A percentile compares a stretch with the other conserved stretches of the same genome.
Conservation (phyloP, 2,888 invertebrate species). For the Dendrolimus pini region DNA sequence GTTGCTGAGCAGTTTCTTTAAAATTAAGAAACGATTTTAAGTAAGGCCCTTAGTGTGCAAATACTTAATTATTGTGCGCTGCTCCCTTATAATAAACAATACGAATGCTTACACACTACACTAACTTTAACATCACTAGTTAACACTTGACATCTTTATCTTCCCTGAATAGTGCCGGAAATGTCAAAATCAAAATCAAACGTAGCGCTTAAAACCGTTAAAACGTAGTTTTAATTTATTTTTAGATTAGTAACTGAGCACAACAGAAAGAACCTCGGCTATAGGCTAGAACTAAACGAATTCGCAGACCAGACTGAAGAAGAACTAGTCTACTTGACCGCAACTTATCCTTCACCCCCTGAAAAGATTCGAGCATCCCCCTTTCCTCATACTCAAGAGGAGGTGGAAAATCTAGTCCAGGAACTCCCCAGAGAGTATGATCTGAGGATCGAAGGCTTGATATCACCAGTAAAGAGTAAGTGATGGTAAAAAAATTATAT, state of each 20-base stretch:
- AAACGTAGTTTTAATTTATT: slow-evolving; percentile 1
- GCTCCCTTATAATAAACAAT: no score
- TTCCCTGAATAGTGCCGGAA: no score
- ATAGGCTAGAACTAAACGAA: slow-evolving; percentile 32
- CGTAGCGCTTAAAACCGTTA: neutral
- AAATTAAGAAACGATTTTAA: no score
- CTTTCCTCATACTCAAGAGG: slow-evolving; percentile 27
- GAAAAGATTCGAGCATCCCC: slow-evolving; percentile 10
- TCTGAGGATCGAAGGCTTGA: slow-evolving; percentile 32
- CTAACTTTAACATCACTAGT: no score
- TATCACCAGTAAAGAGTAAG: slow-evolving; percentile 36
- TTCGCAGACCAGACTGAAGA: slow-evolving; percentile 33
- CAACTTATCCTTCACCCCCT: slow-evolving; percentile 15
- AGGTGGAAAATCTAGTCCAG: slow-evolving; percentile 19
- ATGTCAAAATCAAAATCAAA: no score
- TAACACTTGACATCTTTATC: no score
- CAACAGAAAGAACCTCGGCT: slow-evolving; percentile 32
- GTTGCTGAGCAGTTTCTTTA: no score
- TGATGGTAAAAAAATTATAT: neutral
- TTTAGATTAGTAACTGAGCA: slow-evolving; percentile 28
- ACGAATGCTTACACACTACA: no score
- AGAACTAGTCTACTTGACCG: slow-evolving; percentile 24
- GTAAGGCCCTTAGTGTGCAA: no score
- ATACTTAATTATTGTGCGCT: no score
- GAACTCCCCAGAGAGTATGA: slow-evolving; percentile 35